Conservation (phyloP, 2,113 vertebrate genomes). For the Lanius collurio region DNA sequence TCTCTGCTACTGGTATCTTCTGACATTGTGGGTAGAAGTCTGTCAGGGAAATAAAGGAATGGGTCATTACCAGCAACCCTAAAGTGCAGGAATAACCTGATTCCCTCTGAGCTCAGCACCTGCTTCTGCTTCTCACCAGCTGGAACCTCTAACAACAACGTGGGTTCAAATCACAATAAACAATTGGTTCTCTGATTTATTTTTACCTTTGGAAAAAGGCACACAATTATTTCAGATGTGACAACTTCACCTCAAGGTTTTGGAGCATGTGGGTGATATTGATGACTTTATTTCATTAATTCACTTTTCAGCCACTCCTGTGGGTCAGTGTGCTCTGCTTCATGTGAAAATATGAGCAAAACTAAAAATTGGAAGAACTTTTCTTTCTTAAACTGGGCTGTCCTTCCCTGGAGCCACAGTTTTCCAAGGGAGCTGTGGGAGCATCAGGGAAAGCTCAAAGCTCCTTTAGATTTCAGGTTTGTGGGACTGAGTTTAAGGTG, state of each 20-base stretch:
- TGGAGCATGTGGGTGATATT: fast-evolving
- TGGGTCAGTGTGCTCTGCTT: neutral
- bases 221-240: neutral
- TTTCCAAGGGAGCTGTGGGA: neutral
- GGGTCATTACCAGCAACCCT: neutral
- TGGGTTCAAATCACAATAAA: neutral
- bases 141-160: neutral
- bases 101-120: neutral
- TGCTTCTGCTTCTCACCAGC: neutral
- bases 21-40: conserved; percentile 67
- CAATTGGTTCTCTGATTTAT: neutral
- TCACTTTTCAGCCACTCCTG: neutral
- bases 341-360: fast-evolving
- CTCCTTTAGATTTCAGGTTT: neutral
- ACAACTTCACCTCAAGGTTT: neutral
- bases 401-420: neutral
- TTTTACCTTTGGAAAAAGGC: neutral
- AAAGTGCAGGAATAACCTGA: neutral
- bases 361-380: neutral
- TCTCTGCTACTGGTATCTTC: conserved; percentile 4
- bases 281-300: neutral
- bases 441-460: neutral
- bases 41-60: neutral
- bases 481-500: neutral
- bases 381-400: neutral